Base-by-base conservation (phyloP, 2,797 vertebrate genomes). In the Sternarchorhynchus goeldii region DNA sequence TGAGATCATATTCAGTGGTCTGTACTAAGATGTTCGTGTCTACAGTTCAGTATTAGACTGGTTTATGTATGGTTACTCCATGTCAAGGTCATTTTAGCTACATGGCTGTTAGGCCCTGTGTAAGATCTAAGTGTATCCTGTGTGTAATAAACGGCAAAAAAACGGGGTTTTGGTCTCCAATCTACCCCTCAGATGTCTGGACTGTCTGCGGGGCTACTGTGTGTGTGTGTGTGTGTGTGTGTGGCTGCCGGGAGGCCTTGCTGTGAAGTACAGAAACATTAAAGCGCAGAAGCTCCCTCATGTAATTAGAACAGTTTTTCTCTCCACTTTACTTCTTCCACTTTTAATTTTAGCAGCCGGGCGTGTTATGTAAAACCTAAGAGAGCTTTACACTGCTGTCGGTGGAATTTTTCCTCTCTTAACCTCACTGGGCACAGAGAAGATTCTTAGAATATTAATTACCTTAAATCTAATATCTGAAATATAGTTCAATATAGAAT, bases 251-350 rank as follows among this genome's bases (percentile, higher is more conserved):
- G 32, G 53, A 79, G 45, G 64, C 53, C 36, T 78, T 45, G 72
- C 70, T 75, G 72, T 78, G 73, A 85, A 82, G 68, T 76, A 58
- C 20, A 70, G 50, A 68, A 76, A 84, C 63, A 73, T 73, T 63
- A 81, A 76, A 81, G 79, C 68, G 25, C 2, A 5, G 75, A 76
- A 79, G 65, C 83, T 92, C 87, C 87, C 89, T 87, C 89, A 84
- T 77, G 75, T 12, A 86, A 91, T 89, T 87, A 91, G 85, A 65
- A 82, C 59, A 76, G 81, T 88, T 82, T 78, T 82, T 80, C 82
- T 89, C 87, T 85, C 68, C 82, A 78, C 85, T 85, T 87, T 86
- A 87, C 82, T 86, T 62, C 63, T 83, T 80, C 60, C 63, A 78
- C 65, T 81, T 83, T 78, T 73, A 70, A 86, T 80, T 77, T 79